Evolutionary conservation across 2,888 invertebrate species (phyloP), one percentile per base, ranked within the genome.

Genomic region (Agrochola litura): DNA sequence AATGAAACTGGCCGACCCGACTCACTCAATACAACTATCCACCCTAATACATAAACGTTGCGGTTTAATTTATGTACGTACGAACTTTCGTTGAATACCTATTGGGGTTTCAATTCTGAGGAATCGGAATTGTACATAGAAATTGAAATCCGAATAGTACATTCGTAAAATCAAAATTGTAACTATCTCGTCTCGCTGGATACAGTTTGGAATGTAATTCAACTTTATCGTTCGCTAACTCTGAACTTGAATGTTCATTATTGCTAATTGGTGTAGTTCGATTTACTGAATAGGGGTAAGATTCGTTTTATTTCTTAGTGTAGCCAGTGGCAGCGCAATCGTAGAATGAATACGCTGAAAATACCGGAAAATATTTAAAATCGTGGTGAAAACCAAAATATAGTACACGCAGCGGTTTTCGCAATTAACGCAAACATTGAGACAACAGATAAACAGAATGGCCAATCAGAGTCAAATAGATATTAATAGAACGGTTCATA

Each of bases 1-100:
- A 93, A 93, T 93, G 93, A 92, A 94, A 94, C 92, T 93, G 90
- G 88, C 90, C 88, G 89, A 93, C 93, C 94, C 92, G 89, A 90
- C 90, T 89, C 89, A 90, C 89, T 91, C 91, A 92, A 92, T 93
- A 91, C 90, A 89, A 92, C 92, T 91, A 92, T 92, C 91, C 89
- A 89, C 91, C 92, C 91, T 92, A 90, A 93, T 92, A 92, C 91
- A 92, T 93, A 93, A 92, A 92, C 91, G 90, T 88, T 92, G 93
- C 70, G 93, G 93, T 91, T 93, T 92, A 92, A 93, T 93, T 92
- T 92, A 93, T 92, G 89, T 90, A 90, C 90, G 88, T 90, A 89
- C 89, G 87, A 91, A 91, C 90, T 93, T 92, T 91, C 89, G 69
- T 81, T 87, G 83, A 88, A 88, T 88, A 87, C 82, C 86, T 88